Evolutionary conservation across 2,888 invertebrate species (phyloP).

Genomic region (Hecatera dysodea): DNA sequence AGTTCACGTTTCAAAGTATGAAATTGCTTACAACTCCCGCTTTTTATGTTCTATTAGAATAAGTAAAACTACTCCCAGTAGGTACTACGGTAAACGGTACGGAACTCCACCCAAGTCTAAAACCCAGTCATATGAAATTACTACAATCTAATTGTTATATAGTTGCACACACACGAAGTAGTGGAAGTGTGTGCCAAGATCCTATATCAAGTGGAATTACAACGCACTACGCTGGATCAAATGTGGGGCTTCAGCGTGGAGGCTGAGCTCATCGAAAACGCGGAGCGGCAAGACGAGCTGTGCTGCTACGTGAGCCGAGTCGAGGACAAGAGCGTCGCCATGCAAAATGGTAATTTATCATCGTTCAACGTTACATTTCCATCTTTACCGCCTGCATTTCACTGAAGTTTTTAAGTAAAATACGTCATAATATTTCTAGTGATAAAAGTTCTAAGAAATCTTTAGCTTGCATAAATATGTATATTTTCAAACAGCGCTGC

Average conservation of each 20-base stretch:
- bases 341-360: slow-evolving; percentile 96
- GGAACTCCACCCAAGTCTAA: neutral
- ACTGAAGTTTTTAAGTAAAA: slow-evolving; percentile 45
- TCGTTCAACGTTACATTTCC: slow-evolving; percentile 48
- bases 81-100: neutral
- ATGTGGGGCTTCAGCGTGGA: slow-evolving; percentile 99
- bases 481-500: slow-evolving; percentile 39
- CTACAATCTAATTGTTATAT: slow-evolving; percentile 62
- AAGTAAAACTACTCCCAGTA: neutral
- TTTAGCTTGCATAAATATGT: slow-evolving; percentile 52
- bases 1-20: neutral
- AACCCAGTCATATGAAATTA: slow-evolving; percentile 7
- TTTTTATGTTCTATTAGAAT: neutral
- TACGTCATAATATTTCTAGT: slow-evolving; percentile 46
- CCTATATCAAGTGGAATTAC: slow-evolving; percentile 98
- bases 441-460: slow-evolving; percentile 41
- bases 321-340: slow-evolving; percentile 98
- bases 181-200: slow-evolving; percentile 99
- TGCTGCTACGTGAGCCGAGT: slow-evolving; percentile 99
- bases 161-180: slow-evolving; percentile 98
- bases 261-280: slow-evolving; percentile 98
- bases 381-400: slow-evolving; percentile 48
- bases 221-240: slow-evolving; percentile 96
- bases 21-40: neutral
- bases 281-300: slow-evolving; percentile 98